These are phyloP conservation scores for Epizoanthus ramosus DNA, from an alignment of 92 coral and sea anemone species.

Conservation along the genomic window DNA sequence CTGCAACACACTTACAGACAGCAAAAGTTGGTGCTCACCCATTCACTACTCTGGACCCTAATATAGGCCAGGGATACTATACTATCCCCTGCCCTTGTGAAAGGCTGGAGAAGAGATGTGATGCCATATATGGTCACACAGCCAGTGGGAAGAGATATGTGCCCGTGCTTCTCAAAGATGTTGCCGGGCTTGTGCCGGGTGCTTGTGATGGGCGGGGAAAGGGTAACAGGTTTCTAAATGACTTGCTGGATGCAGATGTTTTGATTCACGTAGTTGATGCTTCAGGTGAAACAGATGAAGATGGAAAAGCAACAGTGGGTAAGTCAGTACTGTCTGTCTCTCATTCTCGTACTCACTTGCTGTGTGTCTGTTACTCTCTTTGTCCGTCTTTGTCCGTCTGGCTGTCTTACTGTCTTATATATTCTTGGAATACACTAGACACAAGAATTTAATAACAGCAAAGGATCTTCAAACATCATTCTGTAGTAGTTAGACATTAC, in stretches of 20 bases:
- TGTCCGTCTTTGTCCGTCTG: too few species aligned
- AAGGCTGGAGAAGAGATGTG: conserved; percentile 53
- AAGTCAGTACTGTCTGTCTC: not conserved
- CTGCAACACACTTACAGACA: conserved; percentile 75
- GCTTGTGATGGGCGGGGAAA: conserved; percentile 86
- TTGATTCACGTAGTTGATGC: conserved; percentile 82
- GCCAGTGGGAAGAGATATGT: conserved; percentile 67
- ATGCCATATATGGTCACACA: conserved; percentile 76
- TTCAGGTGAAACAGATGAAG: conserved; percentile 86
- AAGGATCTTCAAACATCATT: too few species aligned
- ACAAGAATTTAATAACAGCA: too few species aligned
- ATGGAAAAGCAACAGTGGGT: conserved; percentile 82
- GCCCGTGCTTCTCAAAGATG: conserved; percentile 83
- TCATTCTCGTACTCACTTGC: too few species aligned
- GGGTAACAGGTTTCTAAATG: conserved; percentile 84
- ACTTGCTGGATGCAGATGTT: conserved; percentile 85
- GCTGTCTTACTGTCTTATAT: too few species aligned
- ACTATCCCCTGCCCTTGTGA: conserved; percentile 78
- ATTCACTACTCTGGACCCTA: conserved; percentile 87
- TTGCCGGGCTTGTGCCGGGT: conserved; percentile 90
- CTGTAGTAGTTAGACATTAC: too few species aligned
- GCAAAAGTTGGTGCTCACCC: conserved; percentile 85
- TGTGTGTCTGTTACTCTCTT: too few species aligned
- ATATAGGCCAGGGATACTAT: conserved; percentile 77
- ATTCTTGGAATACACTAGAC: too few species aligned